Evolutionary conservation across 2,797 vertebrate species (phyloP).

Genomic region (Spinibarbus caldwelli): DNA sequence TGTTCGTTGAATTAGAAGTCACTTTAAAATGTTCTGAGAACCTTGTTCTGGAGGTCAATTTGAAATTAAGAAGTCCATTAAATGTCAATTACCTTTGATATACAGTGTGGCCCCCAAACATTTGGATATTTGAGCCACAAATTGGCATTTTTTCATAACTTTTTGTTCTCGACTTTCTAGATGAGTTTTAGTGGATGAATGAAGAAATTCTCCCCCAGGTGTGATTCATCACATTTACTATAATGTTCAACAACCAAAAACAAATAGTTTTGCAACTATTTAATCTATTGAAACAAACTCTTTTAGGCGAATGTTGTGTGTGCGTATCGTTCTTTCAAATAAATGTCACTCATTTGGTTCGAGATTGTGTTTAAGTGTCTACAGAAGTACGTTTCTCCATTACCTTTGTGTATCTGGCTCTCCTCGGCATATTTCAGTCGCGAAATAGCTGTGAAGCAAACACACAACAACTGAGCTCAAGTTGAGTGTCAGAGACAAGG

Average conservation of each 20-base stretch:
- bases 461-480: constrained; percentile 84
- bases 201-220: neutral
- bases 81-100: neutral
- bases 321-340: neutral
- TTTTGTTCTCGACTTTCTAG: neutral
- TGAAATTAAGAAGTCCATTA: neutral
- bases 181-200: neutral
- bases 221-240: neutral
- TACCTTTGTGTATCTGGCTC: constrained; percentile 83
- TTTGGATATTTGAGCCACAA: neutral
- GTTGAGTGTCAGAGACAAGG: constrained; percentile 85
- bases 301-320: neutral
- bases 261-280: neutral
- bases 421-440: constrained; percentile 84
- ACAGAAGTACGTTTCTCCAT: neutral
- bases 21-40: neutral
- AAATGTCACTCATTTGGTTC: too few species aligned
- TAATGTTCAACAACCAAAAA: neutral
- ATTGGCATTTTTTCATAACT: neutral
- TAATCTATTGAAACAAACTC: neutral
- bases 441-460: constrained; percentile 86
- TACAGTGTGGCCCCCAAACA: too few species aligned
- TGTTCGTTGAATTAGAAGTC: neutral
- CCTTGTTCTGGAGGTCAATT: neutral
- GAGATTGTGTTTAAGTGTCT: neutral